These are phyloP conservation scores for Echeneis naucrates DNA, from an alignment of 2,797 vertebrate species.

Conservation along the genomic window DNA sequence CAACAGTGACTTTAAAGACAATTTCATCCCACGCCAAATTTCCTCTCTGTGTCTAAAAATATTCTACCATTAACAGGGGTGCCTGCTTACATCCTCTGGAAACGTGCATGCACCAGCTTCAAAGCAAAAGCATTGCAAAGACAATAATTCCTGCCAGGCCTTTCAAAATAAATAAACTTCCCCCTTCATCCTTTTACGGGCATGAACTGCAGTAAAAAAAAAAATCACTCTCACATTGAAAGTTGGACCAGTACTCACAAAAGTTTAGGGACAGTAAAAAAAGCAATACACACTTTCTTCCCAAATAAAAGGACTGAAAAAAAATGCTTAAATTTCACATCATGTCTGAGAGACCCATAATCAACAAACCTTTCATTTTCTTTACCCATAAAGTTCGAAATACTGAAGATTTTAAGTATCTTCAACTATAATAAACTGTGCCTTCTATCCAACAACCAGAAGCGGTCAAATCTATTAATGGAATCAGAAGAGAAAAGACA, in stretches of 20 bases:
- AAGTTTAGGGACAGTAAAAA: too few relatives aligned
- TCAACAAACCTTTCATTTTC: background rate
- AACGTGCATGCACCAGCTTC: background rate
- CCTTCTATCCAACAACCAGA: background rate
- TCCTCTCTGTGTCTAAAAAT: constrained; percentile 68
- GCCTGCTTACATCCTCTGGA: constrained; percentile 63
- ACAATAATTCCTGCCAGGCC: background rate
- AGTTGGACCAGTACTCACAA: background rate
- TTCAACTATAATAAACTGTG: background rate
- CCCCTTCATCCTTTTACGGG: background rate
- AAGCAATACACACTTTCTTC: background rate
- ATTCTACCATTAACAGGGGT: constrained; percentile 57
- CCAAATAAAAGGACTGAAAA: background rate
- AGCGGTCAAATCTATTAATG: background rate
- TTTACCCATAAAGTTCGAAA: background rate
- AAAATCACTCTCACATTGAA: too few relatives aligned
- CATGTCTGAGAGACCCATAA: background rate
- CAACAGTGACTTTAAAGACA: constrained; percentile 26
- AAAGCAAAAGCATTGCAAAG: background rate
- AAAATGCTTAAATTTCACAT: background rate
- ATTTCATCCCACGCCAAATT: constrained; percentile 58
- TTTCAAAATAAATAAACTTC: constrained; percentile 58
- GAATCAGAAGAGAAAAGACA: background rate
- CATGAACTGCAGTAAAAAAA: too few relatives aligned
- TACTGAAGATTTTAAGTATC: background rate